Base-by-base conservation (phyloP, 1,140 invertebrate genomes). In the Drosophila saltans region DNA sequence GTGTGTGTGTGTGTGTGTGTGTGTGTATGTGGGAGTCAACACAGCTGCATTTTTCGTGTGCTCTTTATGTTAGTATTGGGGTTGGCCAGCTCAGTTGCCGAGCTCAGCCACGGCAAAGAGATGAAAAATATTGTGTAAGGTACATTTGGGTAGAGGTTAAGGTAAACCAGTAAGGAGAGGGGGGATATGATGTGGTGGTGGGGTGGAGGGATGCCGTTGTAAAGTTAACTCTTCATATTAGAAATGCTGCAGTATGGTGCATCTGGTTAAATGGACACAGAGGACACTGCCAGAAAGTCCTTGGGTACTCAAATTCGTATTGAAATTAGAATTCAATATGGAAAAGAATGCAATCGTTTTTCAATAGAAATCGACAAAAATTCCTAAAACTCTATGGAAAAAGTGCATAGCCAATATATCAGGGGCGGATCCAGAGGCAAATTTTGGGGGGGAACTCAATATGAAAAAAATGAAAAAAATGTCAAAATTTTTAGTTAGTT, bases 31-130 rank as follows among this genome's bases (percentile, higher is more conserved):
- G 72, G 48, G 68, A 72, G 66, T n/a, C 39, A 28, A 40, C 43
- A 21, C 80, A 80, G 75, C 80, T 71, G 75, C 36, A 10, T 59
- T 39, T 36, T 36, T 30, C n/a, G 56, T 33, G 30, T 21, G n/a
- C 45, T 26, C 26, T 52, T 52, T 58, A 30, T 58, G 56, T 58
- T 36, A 39, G 56, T 39, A 36, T 39, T 58, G 7, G 26, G 55
- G 26, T 28, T 57, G 55, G 55, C 10, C 28, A 28, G n/a, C 55
- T 36, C 33, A 36, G 8, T 52, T 57, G 55, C n/a, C 55, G 28
- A 33, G 55, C 55, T 57, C 28, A 57, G 55, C 55, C 55, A 58
- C 55, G 55, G 55, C 55, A 57, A 57, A 57, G 21, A 52, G 45
- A 52, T 24, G 21, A 11, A 52, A 52, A 52, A 52, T 24, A 52